phyloP scores from a whole-genome alignment of 1,140 invertebrate genomes.

The Helicoverpa armigera region DNA sequence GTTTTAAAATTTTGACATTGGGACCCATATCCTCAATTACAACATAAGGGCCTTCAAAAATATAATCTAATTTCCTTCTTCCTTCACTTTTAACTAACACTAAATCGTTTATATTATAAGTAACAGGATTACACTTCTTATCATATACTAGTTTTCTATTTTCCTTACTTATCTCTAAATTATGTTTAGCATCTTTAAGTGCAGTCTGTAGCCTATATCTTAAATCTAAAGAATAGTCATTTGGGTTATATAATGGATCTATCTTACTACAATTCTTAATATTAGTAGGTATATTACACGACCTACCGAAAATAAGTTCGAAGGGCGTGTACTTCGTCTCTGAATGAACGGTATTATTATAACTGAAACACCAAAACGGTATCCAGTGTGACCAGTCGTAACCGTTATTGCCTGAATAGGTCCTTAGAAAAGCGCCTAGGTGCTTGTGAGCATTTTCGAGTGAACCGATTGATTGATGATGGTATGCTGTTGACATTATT shows the following conservation, averaged over 20 bases:
- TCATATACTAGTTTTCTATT: constrained; percentile 20
- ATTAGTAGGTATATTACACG: not conserved
- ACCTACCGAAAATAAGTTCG: constrained; percentile 1
- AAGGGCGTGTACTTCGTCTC: constrained; percentile 3
- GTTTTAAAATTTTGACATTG: too few relatives aligned
- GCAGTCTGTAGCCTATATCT: constrained; percentile 18
- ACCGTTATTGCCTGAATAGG: too few relatives aligned
- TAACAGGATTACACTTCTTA: constrained; percentile 7
- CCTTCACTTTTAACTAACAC: too few relatives aligned
- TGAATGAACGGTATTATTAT: constrained; percentile 8
- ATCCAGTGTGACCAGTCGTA: not conserved
- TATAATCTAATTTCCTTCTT: too few relatives aligned
- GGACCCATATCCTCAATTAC: too few relatives aligned
- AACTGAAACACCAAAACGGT: constrained; percentile 19
- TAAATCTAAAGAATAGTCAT: constrained; percentile 36
- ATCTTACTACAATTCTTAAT: not conserved
- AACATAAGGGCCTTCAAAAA: too few relatives aligned
- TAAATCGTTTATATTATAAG: too few relatives aligned
- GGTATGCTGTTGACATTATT: constrained; percentile 4
- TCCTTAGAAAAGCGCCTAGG: too few relatives aligned
- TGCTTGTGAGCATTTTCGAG: not conserved
- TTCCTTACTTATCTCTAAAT: constrained; percentile 1
- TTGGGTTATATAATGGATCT: constrained; percentile 19
- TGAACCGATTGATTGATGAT: constrained; percentile 12
- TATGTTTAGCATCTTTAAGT: constrained; percentile 30